Evolutionary conservation across 2,113 vertebrate species (phyloP).

Genomic region (Xiphorhynchus elegans): DNA sequence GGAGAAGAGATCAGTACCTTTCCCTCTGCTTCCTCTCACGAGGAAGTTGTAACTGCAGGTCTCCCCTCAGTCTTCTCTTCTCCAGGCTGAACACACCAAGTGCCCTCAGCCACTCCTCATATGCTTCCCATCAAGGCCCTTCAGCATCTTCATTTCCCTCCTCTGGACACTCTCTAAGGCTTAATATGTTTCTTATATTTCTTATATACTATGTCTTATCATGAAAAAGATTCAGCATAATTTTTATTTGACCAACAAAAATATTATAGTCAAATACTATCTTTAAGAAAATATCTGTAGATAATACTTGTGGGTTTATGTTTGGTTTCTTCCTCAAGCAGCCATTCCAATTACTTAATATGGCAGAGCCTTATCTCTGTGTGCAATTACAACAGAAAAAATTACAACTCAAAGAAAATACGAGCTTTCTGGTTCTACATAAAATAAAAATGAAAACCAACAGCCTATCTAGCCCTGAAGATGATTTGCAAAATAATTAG

Average conservation of each 20-base stretch:
- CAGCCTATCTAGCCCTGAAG: neutral
- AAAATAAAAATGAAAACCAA: neutral
- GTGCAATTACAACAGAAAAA: neutral
- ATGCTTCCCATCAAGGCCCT: neutral
- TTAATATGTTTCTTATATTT: too few relatives aligned
- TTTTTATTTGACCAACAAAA: neutral
- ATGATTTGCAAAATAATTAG: neutral
- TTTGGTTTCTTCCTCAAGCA: neutral
- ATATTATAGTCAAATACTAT: neutral
- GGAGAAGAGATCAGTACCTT: neutral
- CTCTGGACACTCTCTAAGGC: neutral
- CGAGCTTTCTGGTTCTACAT: neutral
- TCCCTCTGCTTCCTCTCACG: neutral
- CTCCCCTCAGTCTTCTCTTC: neutral
- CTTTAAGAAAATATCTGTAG: neutral
- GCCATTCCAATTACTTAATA: neutral
- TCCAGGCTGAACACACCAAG: neutral
- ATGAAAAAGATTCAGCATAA: neutral
- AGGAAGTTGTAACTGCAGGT: neutral
- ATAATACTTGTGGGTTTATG: neutral
- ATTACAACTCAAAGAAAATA: neutral
- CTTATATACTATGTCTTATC: neutral
- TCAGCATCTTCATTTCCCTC: neutral
- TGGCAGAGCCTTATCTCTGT: neutral
- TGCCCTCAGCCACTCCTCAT: neutral